Evolutionary conservation across 2,888 invertebrate species (phyloP), one percentile per base, ranked within the genome.

Genomic region (Ametastegia equiseti): DNA sequence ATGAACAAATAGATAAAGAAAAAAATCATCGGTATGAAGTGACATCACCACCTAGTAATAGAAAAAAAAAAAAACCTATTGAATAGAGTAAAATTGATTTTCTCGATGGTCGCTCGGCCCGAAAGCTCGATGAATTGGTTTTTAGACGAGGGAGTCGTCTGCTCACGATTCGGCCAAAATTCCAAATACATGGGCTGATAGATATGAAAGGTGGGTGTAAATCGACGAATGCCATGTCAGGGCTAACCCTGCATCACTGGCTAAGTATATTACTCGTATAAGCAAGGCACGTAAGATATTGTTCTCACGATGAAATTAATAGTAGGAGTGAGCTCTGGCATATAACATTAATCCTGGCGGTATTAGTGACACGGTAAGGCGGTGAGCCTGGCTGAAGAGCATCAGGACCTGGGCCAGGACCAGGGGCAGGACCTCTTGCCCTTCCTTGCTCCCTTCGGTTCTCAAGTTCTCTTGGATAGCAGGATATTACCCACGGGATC

Each of bases 241-340:
- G n/a, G 19, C 36, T 54, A 54, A 36, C 54, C 54, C 50, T 9
- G 71, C 73, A 39, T 36, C 36, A 78, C 75, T 36, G 11, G 75
- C 75, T 75, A 54, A 50, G 54, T 75, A 75, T 75, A 75, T 75
- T 54, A 75, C 54, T 75, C 30, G 75, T 45, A 75, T 45, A 75
- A 75, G 50, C 75, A 83, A 83, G 83, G 81, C 85, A 85, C 86
- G 83, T 88, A 88, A 89, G 89, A 89, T 89, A 90, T 90, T 89
- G 88, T 88, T 90, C 86, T 84, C 82, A 82, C 87, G 87, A 89
- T 89, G 86, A 89, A 90, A 90, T 90, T 89, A 90, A 90, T 90
- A 88, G 89, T 87, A 80, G 87, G 84, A 84, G 86, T 86, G 88
- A 88, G 86, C 85, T 81, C 83, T 83, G 85, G 86, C 86, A 85